Evolutionary conservation across 2,888 invertebrate species (phyloP).

Genomic region (Crepidodera aurea): DNA sequence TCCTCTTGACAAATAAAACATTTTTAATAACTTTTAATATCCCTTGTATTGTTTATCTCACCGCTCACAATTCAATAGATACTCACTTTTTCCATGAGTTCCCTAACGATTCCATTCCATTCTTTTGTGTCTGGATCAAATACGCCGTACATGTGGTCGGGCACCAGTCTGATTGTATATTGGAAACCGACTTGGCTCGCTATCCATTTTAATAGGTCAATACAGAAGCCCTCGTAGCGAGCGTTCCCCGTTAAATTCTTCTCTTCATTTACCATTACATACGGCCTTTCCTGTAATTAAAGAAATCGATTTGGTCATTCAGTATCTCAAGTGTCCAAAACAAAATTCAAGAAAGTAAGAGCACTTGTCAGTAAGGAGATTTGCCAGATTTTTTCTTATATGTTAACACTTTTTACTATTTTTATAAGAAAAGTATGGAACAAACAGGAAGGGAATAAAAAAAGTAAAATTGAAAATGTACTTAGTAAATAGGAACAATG

Average conservation of each 20-base stretch:
- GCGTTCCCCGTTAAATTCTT: conserved; percentile 87
- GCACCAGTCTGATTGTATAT: conserved; percentile 83
- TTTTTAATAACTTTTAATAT: too few relatives aligned
- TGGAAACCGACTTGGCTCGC: conserved; percentile 88
- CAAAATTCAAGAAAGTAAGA: neutral
- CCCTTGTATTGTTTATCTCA: too few relatives aligned
- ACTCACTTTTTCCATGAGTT: conserved; percentile 84
- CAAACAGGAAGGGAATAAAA: too few relatives aligned
- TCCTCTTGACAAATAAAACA: too few relatives aligned
- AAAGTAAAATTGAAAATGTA: too few relatives aligned
- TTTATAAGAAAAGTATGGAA: too few relatives aligned
- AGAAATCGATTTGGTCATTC: conserved; percentile 4
- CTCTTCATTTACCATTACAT: conserved; percentile 89
- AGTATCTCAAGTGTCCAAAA: neutral
- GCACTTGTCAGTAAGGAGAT: too few relatives aligned
- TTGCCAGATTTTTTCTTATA: too few relatives aligned
- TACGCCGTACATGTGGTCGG: conserved; percentile 90
- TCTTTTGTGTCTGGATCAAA: conserved; percentile 85
- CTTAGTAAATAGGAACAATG: too few relatives aligned
- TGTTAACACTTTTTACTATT: too few relatives aligned
- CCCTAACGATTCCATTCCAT: conserved; percentile 90
- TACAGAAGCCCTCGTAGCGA: conserved; percentile 90
- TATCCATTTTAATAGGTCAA: conserved; percentile 85
- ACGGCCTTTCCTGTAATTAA: conserved; percentile 80
- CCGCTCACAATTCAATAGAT: neutral